These are phyloP conservation scores for Catharus minimus DNA, from an alignment of 2,113 vertebrate species.

Conservation along the genomic window DNA sequence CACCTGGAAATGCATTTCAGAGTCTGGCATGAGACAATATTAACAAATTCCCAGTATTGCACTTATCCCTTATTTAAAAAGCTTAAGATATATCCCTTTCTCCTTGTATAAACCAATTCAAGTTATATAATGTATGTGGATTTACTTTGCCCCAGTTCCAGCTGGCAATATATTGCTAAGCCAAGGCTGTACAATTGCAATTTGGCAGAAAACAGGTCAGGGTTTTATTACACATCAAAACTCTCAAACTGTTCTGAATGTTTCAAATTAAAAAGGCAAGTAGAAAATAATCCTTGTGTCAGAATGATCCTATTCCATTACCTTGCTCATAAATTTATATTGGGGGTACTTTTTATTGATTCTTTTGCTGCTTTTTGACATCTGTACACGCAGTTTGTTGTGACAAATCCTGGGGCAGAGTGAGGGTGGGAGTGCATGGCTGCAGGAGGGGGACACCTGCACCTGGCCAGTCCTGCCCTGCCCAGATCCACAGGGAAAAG, in stretches of 20 bases:
- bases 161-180: constrained; percentile 41
- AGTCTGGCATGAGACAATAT: neutral
- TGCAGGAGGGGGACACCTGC: neutral
- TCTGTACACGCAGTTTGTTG: accelerated
- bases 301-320: neutral
- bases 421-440: neutral
- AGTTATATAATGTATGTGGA: constrained; percentile 58
- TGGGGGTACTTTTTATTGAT: neutral
- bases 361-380: neutral
- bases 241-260: neutral
- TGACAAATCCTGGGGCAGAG: neutral
- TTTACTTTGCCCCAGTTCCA: constrained; percentile 60
- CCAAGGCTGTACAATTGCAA: constrained; percentile 37
- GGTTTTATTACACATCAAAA: neutral
- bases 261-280: constrained; percentile 16
- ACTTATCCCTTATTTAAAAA: constrained; percentile 47
- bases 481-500: accelerated
- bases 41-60: constrained; percentile 30
- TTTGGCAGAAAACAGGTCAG: constrained; percentile 53
- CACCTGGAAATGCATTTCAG: neutral
- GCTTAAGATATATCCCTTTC: constrained; percentile 50
- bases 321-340: neutral
- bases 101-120: constrained; percentile 36
- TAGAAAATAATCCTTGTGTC: neutral
- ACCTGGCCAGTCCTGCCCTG: neutral